These are phyloP conservation scores for Trogon surrucura DNA, from an alignment of 2,113 vertebrate species.

Conservation along the genomic window DNA sequence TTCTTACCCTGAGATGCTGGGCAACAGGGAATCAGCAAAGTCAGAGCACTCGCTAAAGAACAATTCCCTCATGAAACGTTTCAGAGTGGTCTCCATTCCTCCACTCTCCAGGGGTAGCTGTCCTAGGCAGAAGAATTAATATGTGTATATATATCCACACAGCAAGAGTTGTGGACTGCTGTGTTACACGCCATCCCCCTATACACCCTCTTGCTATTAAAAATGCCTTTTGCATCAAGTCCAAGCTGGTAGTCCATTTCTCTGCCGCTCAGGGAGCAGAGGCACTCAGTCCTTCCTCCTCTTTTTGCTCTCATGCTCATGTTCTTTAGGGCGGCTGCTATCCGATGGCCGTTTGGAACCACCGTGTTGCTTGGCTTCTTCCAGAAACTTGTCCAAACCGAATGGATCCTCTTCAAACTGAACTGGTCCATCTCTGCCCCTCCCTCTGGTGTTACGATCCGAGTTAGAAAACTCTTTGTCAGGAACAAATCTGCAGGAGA, in stretches of 20 bases:
- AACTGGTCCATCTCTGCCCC: conserved; percentile 90
- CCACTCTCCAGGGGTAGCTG: background rate
- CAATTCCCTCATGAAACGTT: conserved; percentile 37
- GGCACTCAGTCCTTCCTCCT: conserved; percentile 91
- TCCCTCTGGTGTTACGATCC: conserved; percentile 82
- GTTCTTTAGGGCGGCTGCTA: conserved; percentile 92
- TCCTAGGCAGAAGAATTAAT: background rate
- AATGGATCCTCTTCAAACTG: conserved; percentile 99
- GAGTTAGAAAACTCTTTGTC: conserved; percentile 94
- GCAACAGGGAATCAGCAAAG: conserved; percentile 4
- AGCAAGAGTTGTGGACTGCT: background rate
- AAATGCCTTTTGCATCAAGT: conserved; percentile 30
- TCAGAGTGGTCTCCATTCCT: conserved; percentile 10
- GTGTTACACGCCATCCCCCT: background rate
- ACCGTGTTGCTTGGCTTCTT: conserved; percentile 97
- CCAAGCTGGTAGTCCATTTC: conserved; percentile 47
- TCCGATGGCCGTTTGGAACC: conserved; percentile 94
- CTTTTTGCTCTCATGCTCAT: conserved; percentile 95
- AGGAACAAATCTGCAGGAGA: conserved; percentile 88
- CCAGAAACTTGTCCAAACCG: conserved; percentile 98
- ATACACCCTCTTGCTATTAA: background rate
- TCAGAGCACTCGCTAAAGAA: background rate
- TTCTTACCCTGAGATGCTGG: conserved; percentile 53
- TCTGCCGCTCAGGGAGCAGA: background rate
- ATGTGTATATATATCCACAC: background rate